Evolutionary conservation across 1,140 invertebrate species (phyloP).

Genomic region (Andricus grossulariae): DNA sequence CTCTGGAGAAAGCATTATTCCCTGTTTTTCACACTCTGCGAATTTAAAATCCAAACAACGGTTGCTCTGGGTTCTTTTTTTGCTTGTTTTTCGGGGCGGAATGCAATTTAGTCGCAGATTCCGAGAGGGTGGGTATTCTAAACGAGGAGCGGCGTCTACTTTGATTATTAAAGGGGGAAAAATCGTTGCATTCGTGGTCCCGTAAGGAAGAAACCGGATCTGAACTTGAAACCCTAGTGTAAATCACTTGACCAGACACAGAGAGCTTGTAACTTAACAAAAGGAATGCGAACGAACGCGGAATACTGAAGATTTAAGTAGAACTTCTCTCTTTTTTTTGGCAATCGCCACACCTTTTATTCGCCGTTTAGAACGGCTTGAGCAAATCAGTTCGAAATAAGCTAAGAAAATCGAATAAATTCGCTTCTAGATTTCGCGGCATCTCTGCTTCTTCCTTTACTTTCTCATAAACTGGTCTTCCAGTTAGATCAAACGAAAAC

Average conservation of each 20-base stretch:
- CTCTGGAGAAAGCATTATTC: too few species aligned
- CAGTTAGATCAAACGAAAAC: neutral
- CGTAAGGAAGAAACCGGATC: constrained; percentile 18
- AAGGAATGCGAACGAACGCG: constrained; percentile 29
- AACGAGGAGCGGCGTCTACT: neutral
- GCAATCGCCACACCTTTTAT: neutral
- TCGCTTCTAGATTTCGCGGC: neutral
- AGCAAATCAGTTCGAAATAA: constrained; percentile 20
- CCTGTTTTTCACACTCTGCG: too few species aligned
- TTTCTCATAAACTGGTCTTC: neutral
- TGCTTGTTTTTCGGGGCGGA: too few species aligned
- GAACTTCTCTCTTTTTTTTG: constrained; percentile 5
- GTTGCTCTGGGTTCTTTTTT: too few species aligned
- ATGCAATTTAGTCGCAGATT: too few species aligned
- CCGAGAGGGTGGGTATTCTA: too few species aligned
- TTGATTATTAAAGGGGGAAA: neutral
- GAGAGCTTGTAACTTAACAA: constrained; percentile 26
- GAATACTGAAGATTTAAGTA: constrained; percentile 27
- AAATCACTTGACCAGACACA: constrained; percentile 29
- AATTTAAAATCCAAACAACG: too few species aligned
- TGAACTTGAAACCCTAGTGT: constrained; percentile 11
- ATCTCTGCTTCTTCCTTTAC: neutral
- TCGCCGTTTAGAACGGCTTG: neutral
- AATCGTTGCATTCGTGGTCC: constrained; percentile 10
- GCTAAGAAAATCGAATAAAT: constrained; percentile 12